Base-by-base conservation (phyloP, 2,888 invertebrate genomes). In the Amphipoea lucens region DNA sequence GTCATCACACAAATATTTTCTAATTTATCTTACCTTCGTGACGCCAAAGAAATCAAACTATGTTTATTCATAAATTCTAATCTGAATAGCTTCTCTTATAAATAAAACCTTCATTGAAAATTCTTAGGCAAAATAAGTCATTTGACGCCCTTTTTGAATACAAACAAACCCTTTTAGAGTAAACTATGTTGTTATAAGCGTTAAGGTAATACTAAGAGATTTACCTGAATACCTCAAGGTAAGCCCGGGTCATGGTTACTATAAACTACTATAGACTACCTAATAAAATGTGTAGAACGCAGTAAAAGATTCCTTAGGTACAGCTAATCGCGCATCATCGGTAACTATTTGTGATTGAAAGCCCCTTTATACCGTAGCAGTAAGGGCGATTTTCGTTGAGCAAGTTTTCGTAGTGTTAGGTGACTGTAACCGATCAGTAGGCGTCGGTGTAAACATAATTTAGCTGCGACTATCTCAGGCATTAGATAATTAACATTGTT, bases 31-130 rank as follows among this genome's bases (percentile, higher is more conserved):
- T 36, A 81, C 79, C 83, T 83, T 82, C 60, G 57, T 23, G 12
- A 7, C 12, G 17, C 74, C 29, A 80, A 69, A 79, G 45, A 60
- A 75, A 87, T 63, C 69, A 20, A 76, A 74, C 40, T 17, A 81
- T 82, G 70, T 82, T 81, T 81, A 89, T 87, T 84, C 78, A 89
- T 85, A 68, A 74, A 86, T 86, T 76, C 48, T 84, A 81, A 78
- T 89, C 81, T 85, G 42, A 84, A 88, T 88, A 88, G 48, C 76
- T 57, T 4, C 14, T 67, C 29, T 63, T 72, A 74, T 66, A 81
- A 71, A 76, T 74, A 79, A 85, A 81, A 78, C 84, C 72, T 75
- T 80, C 75, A 82, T 85, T 82, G 74, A 63, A 74, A 82, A 83
- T 85, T 79, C 83, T 77, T 79, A 75, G 23, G 54, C 83, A 84